Percentiles rank a stretch among this genome's conserved stretches.
These are phyloP conservation scores for Rafetus swinhoei DNA, from an alignment of 2,113 vertebrate genomes.

Conservation along the genomic window DNA sequence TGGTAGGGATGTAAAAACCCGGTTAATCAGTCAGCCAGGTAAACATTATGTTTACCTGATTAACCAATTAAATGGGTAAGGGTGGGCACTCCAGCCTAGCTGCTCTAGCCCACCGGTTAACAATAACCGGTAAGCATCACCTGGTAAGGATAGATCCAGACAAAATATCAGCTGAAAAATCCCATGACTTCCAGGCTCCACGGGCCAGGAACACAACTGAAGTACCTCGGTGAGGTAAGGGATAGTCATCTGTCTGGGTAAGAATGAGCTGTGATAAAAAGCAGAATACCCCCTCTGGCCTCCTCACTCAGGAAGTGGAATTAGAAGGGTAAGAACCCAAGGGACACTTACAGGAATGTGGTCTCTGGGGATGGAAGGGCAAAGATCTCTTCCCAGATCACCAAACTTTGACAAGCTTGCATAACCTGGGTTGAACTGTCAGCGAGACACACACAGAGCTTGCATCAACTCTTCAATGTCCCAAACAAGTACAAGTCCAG, in stretches of 20 bases:
- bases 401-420: rapidly evolving
- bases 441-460: rapidly evolving
- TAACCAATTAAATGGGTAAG: neutral
- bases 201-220: neutral
- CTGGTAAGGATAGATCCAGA: no score
- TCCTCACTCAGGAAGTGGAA: rapidly evolving
- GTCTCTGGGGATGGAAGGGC: rapidly evolving
- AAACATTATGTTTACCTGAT: no score
- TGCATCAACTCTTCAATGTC: neutral
- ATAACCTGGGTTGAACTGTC: rapidly evolving
- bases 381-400: neutral
- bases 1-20: neutral
- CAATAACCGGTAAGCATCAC: no score
- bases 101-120: no score
- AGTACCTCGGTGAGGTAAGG: neutral
- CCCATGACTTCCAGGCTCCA: neutral
- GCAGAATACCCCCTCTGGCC: neutral
- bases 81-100: no score
- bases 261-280: neutral
- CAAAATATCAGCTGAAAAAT: neutral
- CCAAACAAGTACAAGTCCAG: neutral
- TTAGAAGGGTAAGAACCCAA: neutral
- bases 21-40: no score
- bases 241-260: neutral
- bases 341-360: neutral